Conservation (phyloP, 2,113 vertebrate genomes). For the Sinocyclocheilus anshuiensis region DNA sequence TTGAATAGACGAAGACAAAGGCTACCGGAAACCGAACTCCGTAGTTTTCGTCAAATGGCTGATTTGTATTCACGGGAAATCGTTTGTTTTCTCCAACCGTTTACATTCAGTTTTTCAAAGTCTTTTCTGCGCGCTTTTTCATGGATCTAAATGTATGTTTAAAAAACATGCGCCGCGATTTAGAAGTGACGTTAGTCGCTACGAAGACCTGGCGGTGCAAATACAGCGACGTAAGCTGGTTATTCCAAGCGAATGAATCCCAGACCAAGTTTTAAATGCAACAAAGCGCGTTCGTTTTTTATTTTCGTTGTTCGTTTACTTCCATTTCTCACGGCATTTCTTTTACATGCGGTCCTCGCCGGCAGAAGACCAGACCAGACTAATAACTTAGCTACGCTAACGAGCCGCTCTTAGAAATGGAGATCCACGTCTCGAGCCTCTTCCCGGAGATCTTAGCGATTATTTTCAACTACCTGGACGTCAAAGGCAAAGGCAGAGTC, state of each 20-base stretch:
- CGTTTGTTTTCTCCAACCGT: constrained; percentile 31
- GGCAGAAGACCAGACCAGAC: not conserved
- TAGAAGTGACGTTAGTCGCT: not conserved
- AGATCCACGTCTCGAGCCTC: constrained; percentile 95
- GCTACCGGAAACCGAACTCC: constrained; percentile 50
- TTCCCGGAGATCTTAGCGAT: constrained; percentile 98
- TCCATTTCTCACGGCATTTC: not conserved
- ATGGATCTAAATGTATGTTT: not conserved
- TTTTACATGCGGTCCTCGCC: constrained; percentile 14
- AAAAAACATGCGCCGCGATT: constrained; percentile 12
- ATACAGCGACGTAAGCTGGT: constrained; percentile 26
- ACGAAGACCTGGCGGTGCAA: constrained; percentile 40
- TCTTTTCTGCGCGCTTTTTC: not conserved
- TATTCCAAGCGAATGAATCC: not conserved
- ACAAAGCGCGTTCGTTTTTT: not conserved
- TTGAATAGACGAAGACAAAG: constrained; percentile 46
- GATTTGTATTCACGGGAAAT: constrained; percentile 38
- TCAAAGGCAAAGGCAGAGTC: constrained; percentile 95
- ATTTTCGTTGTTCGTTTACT: not conserved
- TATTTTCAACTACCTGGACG: constrained; percentile 98
- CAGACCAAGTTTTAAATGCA: constrained; percentile 13
- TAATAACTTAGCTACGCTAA: constrained; percentile 34
- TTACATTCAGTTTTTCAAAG: not conserved
- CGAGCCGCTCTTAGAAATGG: constrained; percentile 72
- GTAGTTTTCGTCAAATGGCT: constrained; percentile 42